Evolutionary conservation across 2,797 vertebrate genomes (phyloP).

Genomic region (Crax fasciolata): DNA sequence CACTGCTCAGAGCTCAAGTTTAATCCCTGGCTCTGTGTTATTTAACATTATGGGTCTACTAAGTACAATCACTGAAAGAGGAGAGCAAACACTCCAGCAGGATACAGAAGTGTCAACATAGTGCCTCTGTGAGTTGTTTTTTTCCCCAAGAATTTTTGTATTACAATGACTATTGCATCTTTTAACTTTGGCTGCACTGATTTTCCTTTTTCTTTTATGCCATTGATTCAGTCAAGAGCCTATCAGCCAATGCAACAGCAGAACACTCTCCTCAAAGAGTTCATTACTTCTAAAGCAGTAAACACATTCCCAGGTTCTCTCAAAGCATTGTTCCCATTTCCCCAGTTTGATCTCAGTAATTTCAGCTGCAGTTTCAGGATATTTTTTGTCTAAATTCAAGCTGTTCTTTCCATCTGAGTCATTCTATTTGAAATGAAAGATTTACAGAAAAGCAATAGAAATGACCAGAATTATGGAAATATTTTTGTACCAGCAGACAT

Average conservation of each 20-base stretch:
- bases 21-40: neutral
- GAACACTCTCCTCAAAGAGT: neutral
- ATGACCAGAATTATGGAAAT: neutral
- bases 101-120: neutral
- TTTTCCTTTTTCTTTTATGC: neutral
- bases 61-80: neutral
- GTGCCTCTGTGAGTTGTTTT: neutral
- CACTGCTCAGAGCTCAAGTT: neutral
- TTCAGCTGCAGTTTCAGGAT: neutral
- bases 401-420: neutral
- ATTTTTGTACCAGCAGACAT: neutral
- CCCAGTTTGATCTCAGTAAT: neutral
- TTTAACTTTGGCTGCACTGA: neutral
- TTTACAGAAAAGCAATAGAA: neutral
- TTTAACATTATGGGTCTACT: neutral
- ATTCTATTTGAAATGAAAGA: neutral
- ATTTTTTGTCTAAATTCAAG: neutral
- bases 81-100: neutral
- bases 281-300: neutral
- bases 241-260: neutral
- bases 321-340: neutral
- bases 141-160: neutral
- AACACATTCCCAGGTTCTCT: neutral
- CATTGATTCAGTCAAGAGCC: neutral
- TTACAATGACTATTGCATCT: neutral